Evolutionary conservation across 2,113 vertebrate species (phyloP).

Genomic region (Caretta caretta): DNA sequence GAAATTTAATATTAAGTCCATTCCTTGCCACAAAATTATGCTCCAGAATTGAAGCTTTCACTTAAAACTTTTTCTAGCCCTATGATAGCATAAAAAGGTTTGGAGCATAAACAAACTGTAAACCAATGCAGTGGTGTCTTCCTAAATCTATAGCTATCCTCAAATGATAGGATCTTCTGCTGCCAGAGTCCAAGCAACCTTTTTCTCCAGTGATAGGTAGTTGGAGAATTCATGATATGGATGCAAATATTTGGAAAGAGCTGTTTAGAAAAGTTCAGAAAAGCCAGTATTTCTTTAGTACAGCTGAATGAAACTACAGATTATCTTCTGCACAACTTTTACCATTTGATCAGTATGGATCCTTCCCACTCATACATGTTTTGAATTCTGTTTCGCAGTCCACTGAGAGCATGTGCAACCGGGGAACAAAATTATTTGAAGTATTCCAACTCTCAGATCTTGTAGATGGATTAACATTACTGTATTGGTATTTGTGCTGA

Average conservation of each 20-base stretch:
- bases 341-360: not conserved
- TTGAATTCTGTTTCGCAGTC: not conserved
- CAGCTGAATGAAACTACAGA: not conserved
- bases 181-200: not conserved
- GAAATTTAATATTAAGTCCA: slow-evolving; percentile 49
- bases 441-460: not conserved
- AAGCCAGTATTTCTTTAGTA: not conserved
- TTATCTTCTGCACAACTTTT: not conserved
- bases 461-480: not conserved
- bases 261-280: not conserved
- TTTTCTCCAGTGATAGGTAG: not conserved
- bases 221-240: not conserved
- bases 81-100: no score
- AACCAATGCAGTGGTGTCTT: no score
- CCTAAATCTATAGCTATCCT: no score
- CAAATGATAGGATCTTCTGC: not conserved
- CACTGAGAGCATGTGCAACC: not conserved
- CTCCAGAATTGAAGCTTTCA: no score
- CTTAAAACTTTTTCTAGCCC: no score
- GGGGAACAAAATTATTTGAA: no score
- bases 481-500: not conserved
- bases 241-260: not conserved
- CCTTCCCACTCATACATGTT: not conserved
- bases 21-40: no score
- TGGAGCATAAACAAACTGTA: no score